Evolutionary conservation across 2,113 vertebrate species (phyloP).

Genomic region (Notarius lentiginosus): DNA sequence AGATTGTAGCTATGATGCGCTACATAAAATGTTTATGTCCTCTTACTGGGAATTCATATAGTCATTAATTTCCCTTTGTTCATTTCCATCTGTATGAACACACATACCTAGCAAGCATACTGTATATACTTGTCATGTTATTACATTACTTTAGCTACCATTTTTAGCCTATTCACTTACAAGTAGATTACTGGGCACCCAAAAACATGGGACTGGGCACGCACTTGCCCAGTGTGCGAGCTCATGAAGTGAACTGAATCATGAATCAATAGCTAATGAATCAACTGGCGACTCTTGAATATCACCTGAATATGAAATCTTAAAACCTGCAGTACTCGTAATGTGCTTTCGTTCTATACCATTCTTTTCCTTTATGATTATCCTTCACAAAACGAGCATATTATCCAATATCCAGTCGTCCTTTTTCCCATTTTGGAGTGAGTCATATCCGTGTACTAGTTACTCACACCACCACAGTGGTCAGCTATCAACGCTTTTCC

Average conservation of each 20-base stretch:
- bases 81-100: neutral
- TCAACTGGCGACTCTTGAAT: neutral
- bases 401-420: neutral
- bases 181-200: neutral
- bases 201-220: neutral
- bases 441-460: slow-evolving; percentile 24
- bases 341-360: neutral
- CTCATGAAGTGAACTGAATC: neutral
- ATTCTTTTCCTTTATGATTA: neutral
- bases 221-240: neutral
- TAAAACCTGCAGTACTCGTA: neutral
- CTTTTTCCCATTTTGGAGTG: slow-evolving; percentile 1
- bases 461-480: slow-evolving; percentile 23
- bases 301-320: neutral
- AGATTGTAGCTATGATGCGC: neutral
- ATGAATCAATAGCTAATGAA: neutral
- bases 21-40: neutral
- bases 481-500: slow-evolving; percentile 5
- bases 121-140: neutral
- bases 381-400: neutral
- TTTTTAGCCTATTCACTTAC: neutral
- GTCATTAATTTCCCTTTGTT: neutral
- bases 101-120: too few relatives aligned
- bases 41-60: neutral
- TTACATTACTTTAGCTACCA: neutral